Conservation (phyloP, 2,888 invertebrate species). For the Trissoscelio sp. region DNA sequence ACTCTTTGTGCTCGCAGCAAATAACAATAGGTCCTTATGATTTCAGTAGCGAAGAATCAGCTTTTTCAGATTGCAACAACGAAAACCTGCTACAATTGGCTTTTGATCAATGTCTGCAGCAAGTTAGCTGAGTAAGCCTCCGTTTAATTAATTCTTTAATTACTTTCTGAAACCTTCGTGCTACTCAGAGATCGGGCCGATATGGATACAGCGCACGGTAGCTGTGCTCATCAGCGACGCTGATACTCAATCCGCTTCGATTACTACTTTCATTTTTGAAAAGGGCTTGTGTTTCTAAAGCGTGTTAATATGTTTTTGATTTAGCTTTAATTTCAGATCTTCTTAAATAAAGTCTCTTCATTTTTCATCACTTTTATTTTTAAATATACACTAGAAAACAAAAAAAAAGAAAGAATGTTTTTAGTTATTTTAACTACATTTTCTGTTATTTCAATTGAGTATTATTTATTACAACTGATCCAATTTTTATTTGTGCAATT, state of each 20-base stretch:
- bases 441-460: too few relatives aligned
- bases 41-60: conserved; percentile 78
- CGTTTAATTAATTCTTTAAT: conserved; percentile 82
- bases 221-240: conserved; percentile 64
- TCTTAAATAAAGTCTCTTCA: not conserved
- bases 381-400: too few relatives aligned
- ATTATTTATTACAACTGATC: too few relatives aligned
- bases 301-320: conserved; percentile 58
- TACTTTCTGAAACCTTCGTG: conserved; percentile 76
- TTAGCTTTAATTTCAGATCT: conserved; percentile 35
- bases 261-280: conserved; percentile 64
- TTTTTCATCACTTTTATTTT: too few relatives aligned
- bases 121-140: conserved; percentile 82
- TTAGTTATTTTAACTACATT: too few relatives aligned
- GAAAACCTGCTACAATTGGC: conserved; percentile 76
- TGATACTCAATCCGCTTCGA: conserved; percentile 66
- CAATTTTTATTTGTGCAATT: too few relatives aligned
- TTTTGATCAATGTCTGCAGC: conserved; percentile 77
- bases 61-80: conserved; percentile 77
- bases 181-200: conserved; percentile 63
- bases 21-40: conserved; percentile 77
- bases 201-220: conserved; percentile 68
- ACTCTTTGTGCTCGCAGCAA: conserved; percentile 58
- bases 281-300: conserved; percentile 59
- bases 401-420: too few relatives aligned